Percentiles rank a stretch among this genome's conserved stretches.
Conservation (phyloP, 2,797 vertebrate species). For the Apogon talboti region DNA sequence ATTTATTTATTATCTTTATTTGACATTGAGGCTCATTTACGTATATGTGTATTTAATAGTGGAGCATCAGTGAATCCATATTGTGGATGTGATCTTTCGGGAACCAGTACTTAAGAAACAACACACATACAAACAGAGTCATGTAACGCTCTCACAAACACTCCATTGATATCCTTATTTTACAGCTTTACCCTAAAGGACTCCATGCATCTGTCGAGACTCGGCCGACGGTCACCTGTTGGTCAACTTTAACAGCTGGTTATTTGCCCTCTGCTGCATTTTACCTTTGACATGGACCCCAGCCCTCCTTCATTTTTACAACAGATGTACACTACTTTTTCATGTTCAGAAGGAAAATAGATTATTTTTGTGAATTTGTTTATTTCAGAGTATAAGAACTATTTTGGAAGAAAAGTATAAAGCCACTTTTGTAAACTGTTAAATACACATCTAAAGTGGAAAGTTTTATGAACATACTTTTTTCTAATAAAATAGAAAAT, state of each 20-base stretch:
- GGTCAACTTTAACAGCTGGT: constrained; percentile 47
- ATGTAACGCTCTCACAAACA: constrained; percentile 31
- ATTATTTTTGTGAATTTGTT: constrained; percentile 98
- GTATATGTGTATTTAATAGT: too few species aligned
- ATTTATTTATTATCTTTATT: too few species aligned
- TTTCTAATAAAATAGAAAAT: constrained; percentile 84
- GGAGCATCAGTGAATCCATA: constrained; percentile 3
- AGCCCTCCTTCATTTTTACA: constrained; percentile 77
- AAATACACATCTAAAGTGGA: constrained; percentile 85
- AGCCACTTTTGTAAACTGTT: constrained; percentile 91
- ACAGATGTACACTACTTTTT: constrained; percentile 91
- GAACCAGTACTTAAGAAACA: constrained; percentile 8
- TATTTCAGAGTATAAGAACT: constrained; percentile 92
- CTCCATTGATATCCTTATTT: constrained; percentile 59
- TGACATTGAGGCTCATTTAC: too few species aligned
- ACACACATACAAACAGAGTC: not conserved
- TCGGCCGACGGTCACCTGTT: constrained; percentile 45
- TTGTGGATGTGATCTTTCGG: not conserved
- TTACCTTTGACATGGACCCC: constrained; percentile 78
- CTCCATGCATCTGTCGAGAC: constrained; percentile 43
- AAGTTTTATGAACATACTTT: constrained; percentile 87
- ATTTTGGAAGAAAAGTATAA: constrained; percentile 90
- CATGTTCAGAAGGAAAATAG: constrained; percentile 92
- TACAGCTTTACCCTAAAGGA: constrained; percentile 23
- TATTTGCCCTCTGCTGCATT: constrained; percentile 75